phyloP scores from a whole-genome alignment of 2,113 vertebrate species.

The Oryctolagus cuniculus region DNA sequence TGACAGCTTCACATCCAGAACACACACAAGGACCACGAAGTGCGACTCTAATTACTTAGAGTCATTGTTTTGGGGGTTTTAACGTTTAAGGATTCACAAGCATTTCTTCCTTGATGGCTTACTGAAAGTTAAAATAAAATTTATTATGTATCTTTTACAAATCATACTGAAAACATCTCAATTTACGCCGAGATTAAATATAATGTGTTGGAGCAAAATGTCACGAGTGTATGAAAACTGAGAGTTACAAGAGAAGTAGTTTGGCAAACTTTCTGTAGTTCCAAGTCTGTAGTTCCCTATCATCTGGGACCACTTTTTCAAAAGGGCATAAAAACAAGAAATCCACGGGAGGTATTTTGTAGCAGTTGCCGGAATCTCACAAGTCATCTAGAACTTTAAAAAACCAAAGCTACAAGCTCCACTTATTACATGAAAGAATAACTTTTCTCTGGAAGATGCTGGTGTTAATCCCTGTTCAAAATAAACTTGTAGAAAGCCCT shows the following conservation, averaged over 20 bases:
- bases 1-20: not conserved
- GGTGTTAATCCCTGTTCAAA: slow-evolving; percentile 7
- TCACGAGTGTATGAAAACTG: slow-evolving; percentile 75
- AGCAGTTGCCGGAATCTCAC: slow-evolving; percentile 30
- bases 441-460: slow-evolving; percentile 30
- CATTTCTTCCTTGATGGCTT: slow-evolving; percentile 69
- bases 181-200: slow-evolving; percentile 79
- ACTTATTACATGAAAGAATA: slow-evolving; percentile 19
- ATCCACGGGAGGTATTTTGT: slow-evolving; percentile 60
- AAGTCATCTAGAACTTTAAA: slow-evolving; percentile 54
- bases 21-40: not conserved
- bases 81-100: slow-evolving; percentile 52
- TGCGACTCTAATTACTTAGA: slow-evolving; percentile 8
- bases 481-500: slow-evolving; percentile 28
- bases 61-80: slow-evolving; percentile 14
- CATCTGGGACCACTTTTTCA: slow-evolving; percentile 68
- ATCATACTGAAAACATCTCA: slow-evolving; percentile 70
- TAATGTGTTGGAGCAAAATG: slow-evolving; percentile 69
- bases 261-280: slow-evolving; percentile 74
- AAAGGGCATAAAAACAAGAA: slow-evolving; percentile 67
- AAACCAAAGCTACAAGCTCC: slow-evolving; percentile 33
- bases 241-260: slow-evolving; percentile 67
- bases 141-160: slow-evolving; percentile 76
- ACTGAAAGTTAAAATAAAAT: slow-evolving; percentile 73
- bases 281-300: slow-evolving; percentile 55